Conservation (phyloP, 2,797 vertebrate species). For the Fringilla coelebs region DNA sequence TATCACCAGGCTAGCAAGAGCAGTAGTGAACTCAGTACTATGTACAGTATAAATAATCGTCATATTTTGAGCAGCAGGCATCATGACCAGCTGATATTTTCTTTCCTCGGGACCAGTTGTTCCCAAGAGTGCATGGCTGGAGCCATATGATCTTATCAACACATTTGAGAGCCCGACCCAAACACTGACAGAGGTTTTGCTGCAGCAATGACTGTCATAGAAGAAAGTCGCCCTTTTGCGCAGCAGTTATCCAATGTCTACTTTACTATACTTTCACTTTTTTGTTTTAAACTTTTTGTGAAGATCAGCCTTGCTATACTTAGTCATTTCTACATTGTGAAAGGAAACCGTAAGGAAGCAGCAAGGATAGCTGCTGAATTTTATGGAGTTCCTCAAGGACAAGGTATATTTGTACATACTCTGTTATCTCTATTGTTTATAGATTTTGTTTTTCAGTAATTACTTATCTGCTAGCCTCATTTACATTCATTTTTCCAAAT, state of each 20-base stretch:
- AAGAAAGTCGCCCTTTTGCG: conserved; percentile 87
- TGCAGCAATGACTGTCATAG: conserved; percentile 87
- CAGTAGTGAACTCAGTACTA: conserved; percentile 62
- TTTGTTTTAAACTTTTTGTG: conserved; percentile 97
- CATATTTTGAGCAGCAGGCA: conserved; percentile 77
- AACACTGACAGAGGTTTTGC: conserved; percentile 61
- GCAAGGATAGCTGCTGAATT: conserved; percentile 95
- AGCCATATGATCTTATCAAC: conserved; percentile 81
- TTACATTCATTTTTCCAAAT: not conserved
- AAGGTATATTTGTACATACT: conserved; percentile 79
- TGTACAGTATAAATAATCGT: conserved; percentile 79
- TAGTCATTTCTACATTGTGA: conserved; percentile 94
- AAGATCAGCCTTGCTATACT: conserved; percentile 96
- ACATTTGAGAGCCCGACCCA: conserved; percentile 73
- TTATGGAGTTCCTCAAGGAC: conserved; percentile 88
- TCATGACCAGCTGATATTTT: conserved; percentile 80
- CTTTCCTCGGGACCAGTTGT: conserved; percentile 81
- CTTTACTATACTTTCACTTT: conserved; percentile 94
- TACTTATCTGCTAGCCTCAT: not conserved
- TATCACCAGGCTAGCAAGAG: conserved; percentile 53
- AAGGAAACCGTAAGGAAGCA: conserved; percentile 94
- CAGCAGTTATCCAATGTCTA: conserved; percentile 92
- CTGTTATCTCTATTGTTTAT: not conserved
- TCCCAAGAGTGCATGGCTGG: conserved; percentile 70
- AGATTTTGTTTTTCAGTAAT: not conserved